Percentiles rank a stretch among this genome's conserved stretches.
phyloP scores from a whole-genome alignment of 2,797 vertebrate species.

The Sternarchorhynchus goeldii region DNA sequence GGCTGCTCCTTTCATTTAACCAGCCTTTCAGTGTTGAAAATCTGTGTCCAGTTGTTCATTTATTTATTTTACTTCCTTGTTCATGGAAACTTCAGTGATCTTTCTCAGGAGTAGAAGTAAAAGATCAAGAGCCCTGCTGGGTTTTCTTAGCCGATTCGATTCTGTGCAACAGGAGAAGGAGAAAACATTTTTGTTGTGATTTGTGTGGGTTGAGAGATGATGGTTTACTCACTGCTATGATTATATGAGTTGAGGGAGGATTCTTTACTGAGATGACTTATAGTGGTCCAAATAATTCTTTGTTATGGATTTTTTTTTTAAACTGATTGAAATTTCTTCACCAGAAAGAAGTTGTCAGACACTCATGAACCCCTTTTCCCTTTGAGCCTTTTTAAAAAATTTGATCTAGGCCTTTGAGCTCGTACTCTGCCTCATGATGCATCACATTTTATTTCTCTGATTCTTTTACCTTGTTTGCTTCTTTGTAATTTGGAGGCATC shows the following conservation, averaged over 20 bases:
- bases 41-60: not conserved
- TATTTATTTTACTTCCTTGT: not conserved
- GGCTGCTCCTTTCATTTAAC: not conserved
- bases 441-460: not conserved
- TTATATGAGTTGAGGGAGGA: no score
- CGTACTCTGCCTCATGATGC: not conserved
- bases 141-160: not conserved
- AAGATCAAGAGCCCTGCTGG: slow-evolving; percentile 1
- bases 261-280: no score
- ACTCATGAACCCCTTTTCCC: no score
- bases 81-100: slow-evolving; percentile 13
- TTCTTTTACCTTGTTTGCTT: not conserved
- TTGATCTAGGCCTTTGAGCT: not conserved
- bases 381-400: not conserved
- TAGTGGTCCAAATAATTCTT: not conserved
- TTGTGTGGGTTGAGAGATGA: not conserved
- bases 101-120: not conserved
- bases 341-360: no score
- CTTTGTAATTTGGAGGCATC: not conserved
- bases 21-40: not conserved
- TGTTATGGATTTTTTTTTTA: not conserved
- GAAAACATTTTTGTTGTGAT: not conserved
- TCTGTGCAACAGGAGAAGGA: not conserved
- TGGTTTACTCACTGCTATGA: not conserved
- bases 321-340: no score